These are phyloP conservation scores for Scaptodrosophila lebanonensis DNA, from an alignment of 1,140 invertebrate species.

Conservation along the genomic window DNA sequence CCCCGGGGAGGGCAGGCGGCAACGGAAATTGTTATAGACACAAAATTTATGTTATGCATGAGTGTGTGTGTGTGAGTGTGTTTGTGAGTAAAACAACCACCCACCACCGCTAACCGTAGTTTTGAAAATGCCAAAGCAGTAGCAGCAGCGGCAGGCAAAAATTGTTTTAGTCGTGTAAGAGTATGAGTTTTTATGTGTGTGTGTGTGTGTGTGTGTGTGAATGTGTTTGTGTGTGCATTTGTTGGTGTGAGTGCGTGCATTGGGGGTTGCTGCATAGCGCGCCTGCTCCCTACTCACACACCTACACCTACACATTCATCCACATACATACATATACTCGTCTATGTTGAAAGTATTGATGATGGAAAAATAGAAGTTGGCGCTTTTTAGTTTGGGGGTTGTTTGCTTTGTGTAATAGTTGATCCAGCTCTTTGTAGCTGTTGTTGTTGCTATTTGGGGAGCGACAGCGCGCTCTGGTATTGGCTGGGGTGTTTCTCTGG, in stretches of 20 bases:
- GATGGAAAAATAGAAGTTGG: conserved; percentile 74
- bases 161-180: conserved; percentile 27
- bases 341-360: conserved; percentile 60
- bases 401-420: conserved; percentile 42
- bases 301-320: neutral
- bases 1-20: conserved; percentile 2
- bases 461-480: conserved; percentile 1
- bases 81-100: conserved; percentile 55
- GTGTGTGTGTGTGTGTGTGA: conserved; percentile 5
- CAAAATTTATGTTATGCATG: conserved; percentile 70
- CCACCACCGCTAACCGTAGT: conserved; percentile 48
- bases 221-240: conserved; percentile 11
- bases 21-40: conserved; percentile 74
- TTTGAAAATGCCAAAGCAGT: conserved; percentile 66
- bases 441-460: conserved; percentile 2
- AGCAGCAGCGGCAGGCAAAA: too few species aligned
- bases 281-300: conserved; percentile 64
- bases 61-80: conserved; percentile 9
- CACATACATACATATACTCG: conserved; percentile 1
- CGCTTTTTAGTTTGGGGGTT: conserved; percentile 70
- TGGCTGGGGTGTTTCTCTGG: conserved; percentile 64
- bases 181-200: conserved; percentile 5
- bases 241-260: conserved; percentile 38
- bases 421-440: conserved; percentile 6
- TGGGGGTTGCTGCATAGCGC: conserved; percentile 61